Evolutionary conservation across 2,888 invertebrate genomes (phyloP).

Genomic region (Acrocyrtus sp.): DNA sequence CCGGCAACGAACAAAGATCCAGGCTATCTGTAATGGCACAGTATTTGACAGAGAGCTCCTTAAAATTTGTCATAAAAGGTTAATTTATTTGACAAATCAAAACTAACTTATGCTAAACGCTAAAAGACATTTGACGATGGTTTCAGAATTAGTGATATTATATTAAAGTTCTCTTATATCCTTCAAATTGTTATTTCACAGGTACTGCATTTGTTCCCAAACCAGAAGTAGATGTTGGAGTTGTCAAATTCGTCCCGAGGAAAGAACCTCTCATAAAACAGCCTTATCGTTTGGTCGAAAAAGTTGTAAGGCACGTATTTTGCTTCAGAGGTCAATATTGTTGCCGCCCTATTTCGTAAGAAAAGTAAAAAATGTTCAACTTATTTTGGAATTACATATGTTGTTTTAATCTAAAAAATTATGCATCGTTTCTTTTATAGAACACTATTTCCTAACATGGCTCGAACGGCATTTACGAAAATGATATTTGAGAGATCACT

Average conservation of each 20-base stretch:
- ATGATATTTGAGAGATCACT: conserved; percentile 78
- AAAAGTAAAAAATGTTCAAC: conserved; percentile 26
- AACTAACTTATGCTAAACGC: neutral
- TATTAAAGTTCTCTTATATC: too few species aligned
- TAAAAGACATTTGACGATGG: neutral
- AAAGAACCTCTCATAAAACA: conserved; percentile 76
- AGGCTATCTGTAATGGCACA: conserved; percentile 96
- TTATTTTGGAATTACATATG: neutral
- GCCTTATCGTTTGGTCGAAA: conserved; percentile 88
- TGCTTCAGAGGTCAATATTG: conserved; percentile 88
- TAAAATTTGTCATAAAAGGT: conserved; percentile 90
- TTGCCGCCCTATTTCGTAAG: conserved; percentile 73
- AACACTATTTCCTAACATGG: conserved; percentile 80
- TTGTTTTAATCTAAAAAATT: too few species aligned
- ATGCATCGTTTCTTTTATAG: too few species aligned
- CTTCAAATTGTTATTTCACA: conserved; percentile 62
- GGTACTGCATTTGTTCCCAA: conserved; percentile 88
- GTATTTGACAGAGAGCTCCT: conserved; percentile 83
- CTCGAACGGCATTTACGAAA: conserved; percentile 73
- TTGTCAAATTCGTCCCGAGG: conserved; percentile 87
- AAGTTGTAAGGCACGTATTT: conserved; percentile 87
- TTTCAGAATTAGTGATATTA: neutral
- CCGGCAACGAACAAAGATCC: conserved; percentile 78
- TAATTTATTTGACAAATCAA: too few species aligned
- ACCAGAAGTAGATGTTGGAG: conserved; percentile 96